Base-by-base conservation (phyloP, 2,888 invertebrate species). In the Coelopa pilipes region DNA sequence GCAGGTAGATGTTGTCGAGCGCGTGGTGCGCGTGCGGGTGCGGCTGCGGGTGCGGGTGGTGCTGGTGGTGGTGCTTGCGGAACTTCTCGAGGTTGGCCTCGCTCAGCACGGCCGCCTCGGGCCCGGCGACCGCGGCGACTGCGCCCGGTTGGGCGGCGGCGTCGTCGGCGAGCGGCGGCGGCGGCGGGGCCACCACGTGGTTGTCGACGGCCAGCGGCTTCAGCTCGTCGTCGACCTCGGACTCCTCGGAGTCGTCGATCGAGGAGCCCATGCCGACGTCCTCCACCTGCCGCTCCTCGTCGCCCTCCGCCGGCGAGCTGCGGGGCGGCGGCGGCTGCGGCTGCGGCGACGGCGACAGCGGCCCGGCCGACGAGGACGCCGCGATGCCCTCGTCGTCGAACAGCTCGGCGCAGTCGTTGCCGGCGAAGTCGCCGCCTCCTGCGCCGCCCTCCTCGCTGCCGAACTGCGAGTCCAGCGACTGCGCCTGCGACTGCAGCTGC, bases 151-250 rank as follows among this genome's bases (percentile, higher is more conserved):
- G 10, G 24, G 49, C 66, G 1, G 50, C 21, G 47, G 75, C 0
- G 55, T 84, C 84, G 68, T 82, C 79, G 34, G 86, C 85, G 45
- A 81, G 80, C 59, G 85, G 78, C 34, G 34, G 34, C 4, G 86
- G 85, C 34, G 81, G 80, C 59, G 85, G 78, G 4, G 34, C 4
- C 4, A 86, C 84, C 1, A 85, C 84, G 75, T 87, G 87, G 81
- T 87, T 87, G 74, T 87, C 87, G 47, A 86, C 82, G 11, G 87
- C 87, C 74, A 88, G 77, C 3, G 88, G 88, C 72, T 87, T 87
- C 15, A 88, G 78, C 67, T 88, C 87, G 76, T 88, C 87, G 60
- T 87, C 86, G 75, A 87, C 87, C 74, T 87, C 88, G 0, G 87
- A 87, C 65, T 86, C 86, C 75, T 82, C 84, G 0, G 85, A 84